Evolutionary conservation across 2,113 vertebrate genomes (phyloP).

Genomic region (Sinocyclocheilus rhinocerous): DNA sequence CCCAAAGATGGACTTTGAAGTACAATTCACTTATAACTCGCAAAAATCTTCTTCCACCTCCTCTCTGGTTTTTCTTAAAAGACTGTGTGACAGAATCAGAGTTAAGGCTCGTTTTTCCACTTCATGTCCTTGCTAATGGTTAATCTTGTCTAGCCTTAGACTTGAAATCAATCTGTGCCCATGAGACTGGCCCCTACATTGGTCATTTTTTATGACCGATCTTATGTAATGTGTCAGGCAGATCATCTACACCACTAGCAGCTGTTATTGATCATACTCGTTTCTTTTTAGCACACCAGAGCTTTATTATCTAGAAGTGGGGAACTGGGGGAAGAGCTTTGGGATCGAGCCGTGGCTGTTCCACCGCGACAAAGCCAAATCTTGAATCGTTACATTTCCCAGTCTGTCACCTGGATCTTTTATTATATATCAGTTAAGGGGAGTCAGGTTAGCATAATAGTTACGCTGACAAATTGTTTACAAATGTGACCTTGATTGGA

Average conservation of each 20-base stretch:
- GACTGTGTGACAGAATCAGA: not conserved
- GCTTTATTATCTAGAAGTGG: not conserved
- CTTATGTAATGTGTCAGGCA: slow-evolving; percentile 19
- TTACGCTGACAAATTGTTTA: not conserved
- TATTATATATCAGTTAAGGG: too few relatives aligned
- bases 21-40: not conserved
- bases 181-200: slow-evolving; percentile 7
- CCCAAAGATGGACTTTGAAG: not conserved
- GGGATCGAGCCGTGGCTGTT: not conserved
- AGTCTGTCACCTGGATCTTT: slow-evolving; percentile 5
- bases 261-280: slow-evolving; percentile 26
- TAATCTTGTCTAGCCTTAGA: slow-evolving; percentile 17
- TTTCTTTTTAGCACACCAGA: slow-evolving; percentile 24
- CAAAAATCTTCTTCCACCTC: not conserved
- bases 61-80: not conserved
- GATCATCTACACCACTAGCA: slow-evolving; percentile 30
- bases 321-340: not conserved
- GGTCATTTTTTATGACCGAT: slow-evolving; percentile 15
- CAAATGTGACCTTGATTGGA: not conserved
- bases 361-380: not conserved
- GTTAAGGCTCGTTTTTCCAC: not conserved
- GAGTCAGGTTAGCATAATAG: too few relatives aligned
- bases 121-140: not conserved
- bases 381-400: not conserved
- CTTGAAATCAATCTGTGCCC: slow-evolving; percentile 8